Conservation (phyloP, 2,888 invertebrate species). For the Alsophila aescularia region DNA sequence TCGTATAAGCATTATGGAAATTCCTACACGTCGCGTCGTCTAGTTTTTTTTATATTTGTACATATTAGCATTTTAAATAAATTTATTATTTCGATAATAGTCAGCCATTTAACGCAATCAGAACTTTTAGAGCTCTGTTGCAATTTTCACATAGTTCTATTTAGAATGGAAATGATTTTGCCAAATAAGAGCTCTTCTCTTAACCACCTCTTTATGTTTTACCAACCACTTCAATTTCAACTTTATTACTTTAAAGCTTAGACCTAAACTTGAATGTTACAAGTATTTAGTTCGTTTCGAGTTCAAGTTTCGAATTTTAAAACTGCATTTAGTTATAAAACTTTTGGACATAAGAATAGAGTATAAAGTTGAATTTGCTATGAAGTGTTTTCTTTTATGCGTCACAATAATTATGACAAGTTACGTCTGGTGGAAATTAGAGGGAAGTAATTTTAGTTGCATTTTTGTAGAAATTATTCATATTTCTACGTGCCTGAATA, state of each 20-base stretch:
- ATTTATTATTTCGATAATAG: too few species aligned
- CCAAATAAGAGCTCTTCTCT: slow-evolving; percentile 14
- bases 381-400: slow-evolving; percentile 43
- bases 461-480: too few species aligned
- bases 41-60: too few species aligned
- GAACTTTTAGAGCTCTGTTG: neutral
- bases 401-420: slow-evolving; percentile 50
- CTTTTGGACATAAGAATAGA: neutral
- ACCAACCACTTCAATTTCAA: neutral
- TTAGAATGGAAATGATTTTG: slow-evolving; percentile 17
- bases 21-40: too few species aligned
- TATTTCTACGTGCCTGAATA: too few species aligned
- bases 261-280: neutral
- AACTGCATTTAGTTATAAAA: slow-evolving; percentile 1
- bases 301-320: neutral
- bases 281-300: neutral
- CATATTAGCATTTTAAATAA: too few species aligned
- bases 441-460: too few species aligned
- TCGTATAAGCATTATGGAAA: too few species aligned
- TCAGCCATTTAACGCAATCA: slow-evolving; percentile 4
- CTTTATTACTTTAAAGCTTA: neutral
- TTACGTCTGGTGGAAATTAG: slow-evolving; percentile 35
- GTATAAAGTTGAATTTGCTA: slow-evolving; percentile 11
- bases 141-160: slow-evolving; percentile 16
- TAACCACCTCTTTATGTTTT: neutral